phyloP scores from a whole-genome alignment of 2,888 invertebrate genomes.

The Romanomermis culicivorax region DNA sequence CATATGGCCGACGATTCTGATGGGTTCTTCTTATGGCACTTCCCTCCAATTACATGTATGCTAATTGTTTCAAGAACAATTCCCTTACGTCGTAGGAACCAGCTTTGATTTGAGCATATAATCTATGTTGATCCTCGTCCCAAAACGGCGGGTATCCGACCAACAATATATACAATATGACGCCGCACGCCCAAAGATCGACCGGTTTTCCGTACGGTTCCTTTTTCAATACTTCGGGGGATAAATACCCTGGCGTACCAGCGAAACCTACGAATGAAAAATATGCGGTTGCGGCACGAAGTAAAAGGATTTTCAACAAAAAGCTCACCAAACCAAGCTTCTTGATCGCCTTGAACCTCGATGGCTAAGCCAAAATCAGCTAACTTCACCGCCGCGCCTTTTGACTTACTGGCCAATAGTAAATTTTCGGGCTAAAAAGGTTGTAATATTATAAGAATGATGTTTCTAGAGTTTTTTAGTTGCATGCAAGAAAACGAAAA shows the following conservation, averaged over 20 bases:
- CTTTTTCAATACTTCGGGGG: conserved; percentile 96
- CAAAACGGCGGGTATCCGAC: conserved; percentile 99
- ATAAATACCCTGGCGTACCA: conserved; percentile 95
- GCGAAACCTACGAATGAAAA: conserved; percentile 52
- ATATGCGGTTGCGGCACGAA: not conserved
- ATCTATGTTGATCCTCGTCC: conserved; percentile 98
- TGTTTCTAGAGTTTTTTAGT: too few relatives aligned
- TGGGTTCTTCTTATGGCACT: too few relatives aligned
- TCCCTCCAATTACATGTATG: too few relatives aligned
- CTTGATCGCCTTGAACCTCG: conserved; percentile 93
- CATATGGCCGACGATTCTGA: too few relatives aligned
- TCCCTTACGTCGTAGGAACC: conserved; percentile 95
- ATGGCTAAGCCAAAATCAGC: conserved; percentile 99
- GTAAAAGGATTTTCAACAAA: too few relatives aligned
- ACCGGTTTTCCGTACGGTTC: conserved; percentile 99
- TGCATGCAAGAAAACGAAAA: too few relatives aligned
- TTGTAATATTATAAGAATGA: too few relatives aligned
- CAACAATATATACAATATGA: conserved; percentile 90
- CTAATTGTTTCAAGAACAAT: too few relatives aligned
- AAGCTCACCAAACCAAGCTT: conserved; percentile 53
- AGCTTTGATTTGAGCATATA: conserved; percentile 97
- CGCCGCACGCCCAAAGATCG: conserved; percentile 99
- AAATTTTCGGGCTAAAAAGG: conserved; percentile 86
- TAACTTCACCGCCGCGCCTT: conserved; percentile 96
- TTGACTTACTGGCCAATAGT: conserved; percentile 92